Conservation (phyloP, 2,797 vertebrate genomes). For the Esox masquinongy region DNA sequence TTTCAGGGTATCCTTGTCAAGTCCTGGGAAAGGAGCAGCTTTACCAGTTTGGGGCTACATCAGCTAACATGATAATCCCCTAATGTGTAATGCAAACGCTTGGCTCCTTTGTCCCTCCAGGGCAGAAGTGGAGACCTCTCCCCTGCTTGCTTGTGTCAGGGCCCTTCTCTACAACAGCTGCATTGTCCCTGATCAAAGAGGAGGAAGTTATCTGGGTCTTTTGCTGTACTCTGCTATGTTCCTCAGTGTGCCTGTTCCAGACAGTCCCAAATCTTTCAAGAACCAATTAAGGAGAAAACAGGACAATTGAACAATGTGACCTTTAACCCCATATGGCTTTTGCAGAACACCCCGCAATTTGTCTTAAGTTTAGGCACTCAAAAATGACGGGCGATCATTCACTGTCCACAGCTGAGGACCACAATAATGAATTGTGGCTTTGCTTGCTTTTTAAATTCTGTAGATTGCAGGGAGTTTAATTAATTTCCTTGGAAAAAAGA, state of each 20-base stretch:
- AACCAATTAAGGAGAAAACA: constrained; percentile 63
- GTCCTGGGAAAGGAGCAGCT: constrained; percentile 33
- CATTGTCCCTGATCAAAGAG: constrained; percentile 73
- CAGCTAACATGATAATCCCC: constrained; percentile 53
- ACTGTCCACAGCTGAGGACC: constrained; percentile 32
- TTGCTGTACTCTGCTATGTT: constrained; percentile 50
- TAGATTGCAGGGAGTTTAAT: constrained; percentile 48
- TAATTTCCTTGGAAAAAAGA: constrained; percentile 58
- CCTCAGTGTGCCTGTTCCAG: constrained; percentile 61
- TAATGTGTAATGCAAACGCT: constrained; percentile 44
- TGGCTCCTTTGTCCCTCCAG: constrained; percentile 54
- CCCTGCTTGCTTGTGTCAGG: constrained; percentile 51
- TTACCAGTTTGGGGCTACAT: constrained; percentile 39
- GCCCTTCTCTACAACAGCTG: constrained; percentile 58
- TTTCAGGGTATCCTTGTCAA: constrained; percentile 43
- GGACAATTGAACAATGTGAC: constrained; percentile 66
- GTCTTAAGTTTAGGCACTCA: constrained; percentile 54
- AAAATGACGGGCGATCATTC: constrained; percentile 50
- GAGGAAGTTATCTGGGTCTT: constrained; percentile 65
- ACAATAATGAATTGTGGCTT: constrained; percentile 48
- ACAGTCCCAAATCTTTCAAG: constrained; percentile 75
- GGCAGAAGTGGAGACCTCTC: constrained; percentile 52
- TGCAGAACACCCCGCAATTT: constrained; percentile 59
- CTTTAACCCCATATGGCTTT: constrained; percentile 65
- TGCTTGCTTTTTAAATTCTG: constrained; percentile 41